These are phyloP conservation scores for Clarias platycephalus DNA, from an alignment of 2,797 vertebrate genomes.

Conservation along the genomic window DNA sequence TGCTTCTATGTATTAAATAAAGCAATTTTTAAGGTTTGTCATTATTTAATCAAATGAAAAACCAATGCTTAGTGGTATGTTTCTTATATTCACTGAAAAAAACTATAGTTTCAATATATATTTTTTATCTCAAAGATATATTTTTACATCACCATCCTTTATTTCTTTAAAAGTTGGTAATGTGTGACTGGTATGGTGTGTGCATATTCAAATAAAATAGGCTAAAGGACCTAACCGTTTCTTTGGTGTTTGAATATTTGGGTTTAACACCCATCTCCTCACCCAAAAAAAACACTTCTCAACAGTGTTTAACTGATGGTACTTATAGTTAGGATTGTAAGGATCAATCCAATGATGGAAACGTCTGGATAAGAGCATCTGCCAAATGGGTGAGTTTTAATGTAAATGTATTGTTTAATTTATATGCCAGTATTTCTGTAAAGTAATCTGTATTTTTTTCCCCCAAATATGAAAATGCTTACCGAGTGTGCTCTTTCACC, in stretches of 20 bases:
- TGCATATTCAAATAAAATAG: too few relatives aligned
- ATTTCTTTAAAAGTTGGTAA: not conserved
- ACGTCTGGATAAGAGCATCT: not conserved
- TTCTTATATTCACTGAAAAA: not conserved
- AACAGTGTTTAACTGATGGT: too few relatives aligned
- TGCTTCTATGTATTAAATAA: not conserved
- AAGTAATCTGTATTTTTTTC: not conserved
- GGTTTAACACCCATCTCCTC: too few relatives aligned
- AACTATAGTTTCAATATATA: not conserved
- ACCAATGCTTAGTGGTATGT: not conserved
- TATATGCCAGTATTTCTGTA: not conserved
- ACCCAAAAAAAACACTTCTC: too few relatives aligned
- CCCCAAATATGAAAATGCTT: slow-evolving; percentile 5
- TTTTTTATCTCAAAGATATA: too few relatives aligned
- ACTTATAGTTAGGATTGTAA: too few relatives aligned
- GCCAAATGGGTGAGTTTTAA: too few relatives aligned
- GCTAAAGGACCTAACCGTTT: too few relatives aligned
- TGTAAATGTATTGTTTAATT: not conserved
- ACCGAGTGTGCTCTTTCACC: slow-evolving; percentile 22
- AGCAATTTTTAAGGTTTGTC: not conserved
- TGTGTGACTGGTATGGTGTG: too few relatives aligned
- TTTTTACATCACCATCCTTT: not conserved
- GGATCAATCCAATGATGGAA: too few relatives aligned
- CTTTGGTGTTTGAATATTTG: too few relatives aligned
- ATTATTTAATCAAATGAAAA: not conserved